Conservation (phyloP, 1,140 invertebrate genomes). For the Drosophila bifasciata region DNA sequence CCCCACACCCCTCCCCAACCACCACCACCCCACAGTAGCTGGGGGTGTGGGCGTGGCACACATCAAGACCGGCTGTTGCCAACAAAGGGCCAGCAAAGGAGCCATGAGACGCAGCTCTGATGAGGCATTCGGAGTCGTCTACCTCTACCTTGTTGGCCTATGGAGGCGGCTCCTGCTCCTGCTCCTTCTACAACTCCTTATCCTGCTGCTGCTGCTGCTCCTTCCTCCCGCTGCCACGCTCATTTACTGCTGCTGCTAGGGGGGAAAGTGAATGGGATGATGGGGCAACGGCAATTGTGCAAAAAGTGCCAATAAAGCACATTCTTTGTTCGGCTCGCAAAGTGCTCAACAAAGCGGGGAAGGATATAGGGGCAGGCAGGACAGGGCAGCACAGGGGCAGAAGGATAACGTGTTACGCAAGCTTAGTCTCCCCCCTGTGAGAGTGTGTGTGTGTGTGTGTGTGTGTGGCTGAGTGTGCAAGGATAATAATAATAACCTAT, state of each 20-base stretch:
- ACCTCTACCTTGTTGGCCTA: constrained; percentile 68
- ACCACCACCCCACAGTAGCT: too few relatives aligned
- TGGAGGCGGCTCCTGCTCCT: constrained; percentile 21
- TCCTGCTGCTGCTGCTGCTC: constrained; percentile 1
- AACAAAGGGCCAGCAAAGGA: constrained; percentile 33
- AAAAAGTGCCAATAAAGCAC: constrained; percentile 82
- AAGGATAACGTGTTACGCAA: constrained; percentile 73
- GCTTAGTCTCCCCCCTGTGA: constrained; percentile 45
- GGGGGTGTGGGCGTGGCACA: constrained; percentile 41
- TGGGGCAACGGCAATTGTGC: constrained; percentile 68
- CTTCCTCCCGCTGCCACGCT: constrained; percentile 54
- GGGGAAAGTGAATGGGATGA: constrained; percentile 12
- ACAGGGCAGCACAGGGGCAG: constrained; percentile 16
- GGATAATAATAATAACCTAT: constrained; percentile 83
- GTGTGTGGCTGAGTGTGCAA: constrained; percentile 67
- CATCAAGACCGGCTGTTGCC: constrained; percentile 78
- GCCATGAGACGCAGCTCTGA: not conserved
- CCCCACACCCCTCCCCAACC: constrained; percentile 16
- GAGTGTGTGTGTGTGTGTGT: constrained; percentile 22
- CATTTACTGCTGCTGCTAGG: constrained; percentile 58
- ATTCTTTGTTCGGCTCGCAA: constrained; percentile 80
- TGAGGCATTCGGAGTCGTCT: constrained; percentile 36
- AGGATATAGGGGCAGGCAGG: constrained; percentile 10
- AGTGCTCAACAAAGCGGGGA: constrained; percentile 75
- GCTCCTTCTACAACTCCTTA: constrained; percentile 9